These are phyloP conservation scores for Chrysoperla carnea DNA, from an alignment of 1,140 invertebrate species.

Conservation along the genomic window DNA sequence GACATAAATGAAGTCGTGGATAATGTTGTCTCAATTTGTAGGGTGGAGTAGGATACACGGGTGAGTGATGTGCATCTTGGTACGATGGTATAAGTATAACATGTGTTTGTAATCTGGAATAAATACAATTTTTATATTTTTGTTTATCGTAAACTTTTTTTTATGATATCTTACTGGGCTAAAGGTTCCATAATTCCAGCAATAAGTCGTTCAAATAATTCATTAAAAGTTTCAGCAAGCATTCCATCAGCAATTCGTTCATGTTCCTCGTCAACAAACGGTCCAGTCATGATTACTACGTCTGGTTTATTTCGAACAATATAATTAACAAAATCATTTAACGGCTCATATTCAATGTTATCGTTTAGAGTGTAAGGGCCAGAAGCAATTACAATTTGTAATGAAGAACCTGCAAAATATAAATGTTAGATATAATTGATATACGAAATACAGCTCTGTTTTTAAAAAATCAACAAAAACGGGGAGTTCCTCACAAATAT, in stretches of 20 bases:
- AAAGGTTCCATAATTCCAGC: constrained; percentile 35
- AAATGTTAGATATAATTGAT: background rate
- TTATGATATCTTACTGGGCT: constrained; percentile 6
- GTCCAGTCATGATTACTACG: constrained; percentile 63
- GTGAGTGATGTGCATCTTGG: constrained; percentile 56
- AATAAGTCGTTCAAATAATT: constrained; percentile 50
- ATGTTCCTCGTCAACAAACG: constrained; percentile 60
- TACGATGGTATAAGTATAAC: constrained; percentile 56
- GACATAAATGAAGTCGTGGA: constrained; percentile 35
- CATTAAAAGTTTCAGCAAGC: constrained; percentile 39
- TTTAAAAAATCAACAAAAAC: too few relatives aligned
- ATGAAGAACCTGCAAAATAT: background rate
- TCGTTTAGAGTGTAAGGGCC: constrained; percentile 69
- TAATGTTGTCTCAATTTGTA: constrained; percentile 31
- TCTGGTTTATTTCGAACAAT: constrained; percentile 54
- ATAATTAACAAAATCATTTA: constrained; percentile 56
- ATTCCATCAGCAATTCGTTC: constrained; percentile 34
- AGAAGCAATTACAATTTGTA: constrained; percentile 56
- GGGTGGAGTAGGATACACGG: constrained; percentile 68
- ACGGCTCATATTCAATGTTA: constrained; percentile 59
- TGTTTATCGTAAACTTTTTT: constrained; percentile 1
- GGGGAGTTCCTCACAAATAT: too few relatives aligned
- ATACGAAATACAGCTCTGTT: too few relatives aligned
- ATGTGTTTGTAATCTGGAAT: constrained; percentile 41
- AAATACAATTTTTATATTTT: background rate